Percentiles rank a stretch among this genome's conserved stretches.
phyloP scores from a whole-genome alignment of 2,797 vertebrate genomes.

The Gymnodraco acuticeps region DNA sequence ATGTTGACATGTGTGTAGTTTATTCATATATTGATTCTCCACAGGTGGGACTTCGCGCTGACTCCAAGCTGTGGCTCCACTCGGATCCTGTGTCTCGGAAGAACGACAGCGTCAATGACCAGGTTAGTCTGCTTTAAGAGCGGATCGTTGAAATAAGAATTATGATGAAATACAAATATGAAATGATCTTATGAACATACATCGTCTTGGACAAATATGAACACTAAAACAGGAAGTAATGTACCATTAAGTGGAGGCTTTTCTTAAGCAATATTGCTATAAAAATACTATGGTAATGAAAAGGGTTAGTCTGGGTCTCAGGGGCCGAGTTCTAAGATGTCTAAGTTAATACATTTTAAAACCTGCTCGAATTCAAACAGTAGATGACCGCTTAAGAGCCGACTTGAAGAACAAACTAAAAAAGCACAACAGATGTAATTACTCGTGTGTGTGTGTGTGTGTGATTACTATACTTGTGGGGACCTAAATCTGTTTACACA shows the following conservation, averaged over 20 bases:
- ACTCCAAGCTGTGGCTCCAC: slow-evolving; percentile 89
- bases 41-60: slow-evolving; percentile 87
- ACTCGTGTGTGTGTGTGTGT: no score
- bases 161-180: neutral
- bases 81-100: slow-evolving; percentile 91
- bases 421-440: no score
- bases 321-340: neutral
- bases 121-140: slow-evolving; percentile 79
- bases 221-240: no score
- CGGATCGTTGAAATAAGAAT: neutral
- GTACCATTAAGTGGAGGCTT: neutral
- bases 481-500: no score
- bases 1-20: neutral
- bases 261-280: neutral
- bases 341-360: neutral
- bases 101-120: slow-evolving; percentile 77
- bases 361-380: neutral
- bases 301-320: no score
- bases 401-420: no score
- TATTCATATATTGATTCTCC: neutral
- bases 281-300: neutral
- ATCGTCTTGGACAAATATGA: neutral
- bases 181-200: neutral
- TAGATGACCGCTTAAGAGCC: neutral
- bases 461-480: no score